Base-by-base conservation (phyloP, 2,888 invertebrate species). In the Empis stercorea region DNA sequence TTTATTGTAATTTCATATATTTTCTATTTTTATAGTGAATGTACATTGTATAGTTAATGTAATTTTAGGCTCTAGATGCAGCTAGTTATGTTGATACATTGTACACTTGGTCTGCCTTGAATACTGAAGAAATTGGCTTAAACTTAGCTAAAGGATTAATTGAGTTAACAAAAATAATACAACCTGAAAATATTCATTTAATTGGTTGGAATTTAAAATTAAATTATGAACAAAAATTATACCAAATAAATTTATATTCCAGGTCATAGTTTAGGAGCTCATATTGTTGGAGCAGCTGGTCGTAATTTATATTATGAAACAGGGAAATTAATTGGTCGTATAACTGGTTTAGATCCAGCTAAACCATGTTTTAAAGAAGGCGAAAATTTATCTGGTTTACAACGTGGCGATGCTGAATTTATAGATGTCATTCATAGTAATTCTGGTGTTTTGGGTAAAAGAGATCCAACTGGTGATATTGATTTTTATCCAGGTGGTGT, bases 221-320 rank as follows among this genome's bases (percentile, higher is more conserved):
- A 13, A 34, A 34, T n/a, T 32, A n/a, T n/a, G n/a, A 32, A 13
- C 2, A 34, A 34, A 34, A 34, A 4, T n/a, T 13, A 13, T n/a
- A 34, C 7, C 13, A 5, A 34, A 13, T n/a, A 34, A 34, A 13
- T n/a, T 34, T 32, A 13, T 17, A 10, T 48, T 48, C 5, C 11
- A 65, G 64, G 68, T 2, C 67, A 69, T 36, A 66, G 64, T 13
- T 51, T 67, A 46, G 66, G 66, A 6, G 66, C 67, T 3, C 68
- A 67, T 44, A 65, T 67, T 30, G 59, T 60, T 55, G 66, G 68
- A 14, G 47, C 55, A 1, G 65, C 65, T 7, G 67, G 64, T 0
- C 58, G 64, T 11, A 55, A 56, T 13, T 68, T 64, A 38, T 55
- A 50, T 30, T 49, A 53, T 3, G 45, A 60, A 4, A 64, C 68